Conservation (phyloP, 2,797 vertebrate genomes). For the Vireo griseus region DNA sequence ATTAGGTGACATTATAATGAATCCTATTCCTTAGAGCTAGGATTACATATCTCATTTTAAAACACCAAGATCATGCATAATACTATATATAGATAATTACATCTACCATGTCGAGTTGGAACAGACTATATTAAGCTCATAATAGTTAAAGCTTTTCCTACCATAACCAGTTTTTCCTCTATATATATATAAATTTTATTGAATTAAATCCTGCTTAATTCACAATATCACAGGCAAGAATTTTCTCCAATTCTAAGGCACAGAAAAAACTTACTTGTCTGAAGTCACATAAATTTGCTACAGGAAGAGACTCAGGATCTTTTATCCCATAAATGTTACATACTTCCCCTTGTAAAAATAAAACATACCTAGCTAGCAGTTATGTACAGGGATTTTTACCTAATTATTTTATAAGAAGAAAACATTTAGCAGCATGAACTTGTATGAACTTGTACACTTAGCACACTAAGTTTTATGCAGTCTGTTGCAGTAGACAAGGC, state of each 20-base stretch:
- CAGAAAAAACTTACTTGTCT: not conserved
- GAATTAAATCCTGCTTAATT: not conserved
- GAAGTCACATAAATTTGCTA: not conserved
- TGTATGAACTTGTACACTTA: not conserved
- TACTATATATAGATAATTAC: slow-evolving; percentile 54
- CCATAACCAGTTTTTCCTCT: not conserved
- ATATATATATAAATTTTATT: not conserved
- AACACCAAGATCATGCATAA: slow-evolving; percentile 38
- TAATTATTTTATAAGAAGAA: not conserved
- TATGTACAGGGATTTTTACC: not conserved
- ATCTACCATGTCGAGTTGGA: not conserved
- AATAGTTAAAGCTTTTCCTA: slow-evolving; percentile 33
- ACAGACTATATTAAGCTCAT: slow-evolving; percentile 15
- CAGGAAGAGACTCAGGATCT: not conserved
- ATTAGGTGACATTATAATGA: slow-evolving; percentile 20
- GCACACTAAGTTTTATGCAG: not conserved
- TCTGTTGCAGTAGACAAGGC: not conserved
- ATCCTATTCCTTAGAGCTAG: slow-evolving; percentile 40
- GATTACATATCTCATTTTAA: slow-evolving; percentile 51
- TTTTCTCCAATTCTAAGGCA: not conserved
- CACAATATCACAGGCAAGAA: not conserved
- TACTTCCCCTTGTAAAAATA: not conserved
- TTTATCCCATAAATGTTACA: not conserved
- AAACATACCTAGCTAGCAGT: not conserved
- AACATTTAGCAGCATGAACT: not conserved